phyloP scores from a whole-genome alignment of 2,797 vertebrate genomes.

The Enteromius treurensis region DNA sequence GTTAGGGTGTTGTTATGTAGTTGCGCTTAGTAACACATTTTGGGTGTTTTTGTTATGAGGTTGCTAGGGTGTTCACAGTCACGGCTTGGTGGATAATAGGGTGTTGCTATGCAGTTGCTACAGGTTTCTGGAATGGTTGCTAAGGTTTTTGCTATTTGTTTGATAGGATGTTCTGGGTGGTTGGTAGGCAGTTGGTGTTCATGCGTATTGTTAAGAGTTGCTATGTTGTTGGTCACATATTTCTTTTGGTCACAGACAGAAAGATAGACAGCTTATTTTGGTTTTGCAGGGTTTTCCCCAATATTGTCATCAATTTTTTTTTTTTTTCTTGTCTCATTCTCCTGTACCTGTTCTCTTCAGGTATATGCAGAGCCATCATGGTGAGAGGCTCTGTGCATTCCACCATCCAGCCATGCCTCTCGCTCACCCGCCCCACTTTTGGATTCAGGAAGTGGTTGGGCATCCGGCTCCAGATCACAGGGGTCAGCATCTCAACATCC shows the following conservation, averaged over 20 bases:
- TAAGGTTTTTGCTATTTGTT: not conserved
- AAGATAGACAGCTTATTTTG: not conserved
- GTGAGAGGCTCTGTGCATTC: constrained; percentile 86
- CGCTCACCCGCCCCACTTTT: constrained; percentile 79
- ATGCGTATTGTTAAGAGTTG: no score
- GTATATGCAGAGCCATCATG: constrained; percentile 96
- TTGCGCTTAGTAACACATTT: not conserved
- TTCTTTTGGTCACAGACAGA: not conserved
- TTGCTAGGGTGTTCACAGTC: not conserved
- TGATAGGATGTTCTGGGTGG: no score
- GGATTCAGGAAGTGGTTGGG: constrained; percentile 87
- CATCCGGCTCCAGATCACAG: constrained; percentile 94
- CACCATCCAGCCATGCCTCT: constrained; percentile 88
- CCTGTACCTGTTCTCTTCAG: constrained; percentile 91
- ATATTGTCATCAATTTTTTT: not conserved
- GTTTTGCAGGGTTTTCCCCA: not conserved
- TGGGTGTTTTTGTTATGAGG: not conserved
- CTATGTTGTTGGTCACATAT: no score
- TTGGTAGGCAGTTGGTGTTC: not conserved
- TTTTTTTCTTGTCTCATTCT: not conserved
- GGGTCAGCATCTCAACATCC: constrained; percentile 87
- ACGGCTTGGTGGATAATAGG: not conserved
- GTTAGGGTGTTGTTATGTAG: not conserved
- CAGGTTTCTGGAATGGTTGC: not conserved
- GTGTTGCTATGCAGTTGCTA: not conserved